Evolutionary conservation across 2,113 vertebrate species (phyloP).

Genomic region (Strigops habroptila): DNA sequence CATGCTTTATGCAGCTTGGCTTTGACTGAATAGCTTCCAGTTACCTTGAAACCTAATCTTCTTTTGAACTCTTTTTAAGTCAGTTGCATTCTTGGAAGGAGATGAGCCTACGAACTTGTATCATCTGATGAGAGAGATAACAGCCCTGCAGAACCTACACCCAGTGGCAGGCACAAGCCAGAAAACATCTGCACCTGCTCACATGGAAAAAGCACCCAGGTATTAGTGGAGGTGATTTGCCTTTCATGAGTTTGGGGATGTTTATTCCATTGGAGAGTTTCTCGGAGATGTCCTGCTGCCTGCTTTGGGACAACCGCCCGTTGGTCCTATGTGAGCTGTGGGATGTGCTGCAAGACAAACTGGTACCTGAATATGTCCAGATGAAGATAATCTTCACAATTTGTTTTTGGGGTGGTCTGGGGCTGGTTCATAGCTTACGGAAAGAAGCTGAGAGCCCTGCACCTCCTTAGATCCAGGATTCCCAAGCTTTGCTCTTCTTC

Average conservation of each 20-base stretch:
- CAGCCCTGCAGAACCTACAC: slow-evolving; percentile 63
- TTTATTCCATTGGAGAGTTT: neutral
- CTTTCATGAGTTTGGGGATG: slow-evolving; percentile 37
- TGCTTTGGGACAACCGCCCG: neutral
- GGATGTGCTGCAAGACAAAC: neutral
- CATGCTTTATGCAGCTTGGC: slow-evolving; percentile 69
- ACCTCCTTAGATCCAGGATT: neutral
- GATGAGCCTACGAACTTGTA: slow-evolving; percentile 55
- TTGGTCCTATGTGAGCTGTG: neutral
- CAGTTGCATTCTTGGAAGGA: slow-evolving; percentile 79
- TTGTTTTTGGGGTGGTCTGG: neutral
- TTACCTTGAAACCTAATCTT: slow-evolving; percentile 81
- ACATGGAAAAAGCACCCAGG: neutral
- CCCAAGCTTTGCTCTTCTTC: neutral
- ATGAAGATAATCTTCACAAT: neutral
- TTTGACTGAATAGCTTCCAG: slow-evolving; percentile 79
- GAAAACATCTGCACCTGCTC: slow-evolving; percentile 63
- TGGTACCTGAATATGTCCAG: neutral
- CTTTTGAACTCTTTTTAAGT: slow-evolving; percentile 78
- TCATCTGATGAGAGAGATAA: slow-evolving; percentile 65
- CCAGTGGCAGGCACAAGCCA: slow-evolving; percentile 30
- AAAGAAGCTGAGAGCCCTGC: neutral
- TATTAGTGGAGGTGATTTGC: slow-evolving; percentile 1
- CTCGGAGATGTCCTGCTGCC: neutral
- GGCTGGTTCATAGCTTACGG: neutral